Evolutionary conservation across 1,140 invertebrate species (phyloP).

Genomic region (Agrilus planipennis): DNA sequence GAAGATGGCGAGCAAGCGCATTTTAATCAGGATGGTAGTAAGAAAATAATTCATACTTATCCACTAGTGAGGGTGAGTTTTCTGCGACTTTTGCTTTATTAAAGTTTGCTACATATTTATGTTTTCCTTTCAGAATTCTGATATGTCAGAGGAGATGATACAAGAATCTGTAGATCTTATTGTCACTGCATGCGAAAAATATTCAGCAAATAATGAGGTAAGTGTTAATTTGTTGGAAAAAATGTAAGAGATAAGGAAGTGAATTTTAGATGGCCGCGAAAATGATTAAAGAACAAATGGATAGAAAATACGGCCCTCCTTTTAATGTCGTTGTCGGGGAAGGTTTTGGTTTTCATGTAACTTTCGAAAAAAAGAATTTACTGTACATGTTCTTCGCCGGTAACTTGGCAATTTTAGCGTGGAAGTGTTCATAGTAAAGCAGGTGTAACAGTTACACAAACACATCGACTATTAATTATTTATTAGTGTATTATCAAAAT

Average conservation of each 20-base stretch:
- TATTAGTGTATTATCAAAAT: neutral
- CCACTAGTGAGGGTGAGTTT: slow-evolving; percentile 54
- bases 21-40: no score
- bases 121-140: slow-evolving; percentile 52
- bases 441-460: no score
- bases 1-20: no score
- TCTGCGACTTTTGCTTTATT: slow-evolving; percentile 14
- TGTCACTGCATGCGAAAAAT: slow-evolving; percentile 86
- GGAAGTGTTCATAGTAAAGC: slow-evolving; percentile 67
- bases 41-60: slow-evolving; percentile 62
- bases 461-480: no score
- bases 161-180: slow-evolving; percentile 79
- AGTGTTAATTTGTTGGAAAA: neutral
- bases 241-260: neutral
- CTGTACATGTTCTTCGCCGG: slow-evolving; percentile 89
- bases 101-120: slow-evolving; percentile 3
- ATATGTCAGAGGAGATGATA: slow-evolving; percentile 87
- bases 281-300: slow-evolving; percentile 87
- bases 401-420: slow-evolving; percentile 77
- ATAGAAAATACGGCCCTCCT: slow-evolving; percentile 85
- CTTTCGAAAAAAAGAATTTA: slow-evolving; percentile 79
- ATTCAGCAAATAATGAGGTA: slow-evolving; percentile 70
- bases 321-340: slow-evolving; percentile 92
- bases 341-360: slow-evolving; percentile 86
- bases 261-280: slow-evolving; percentile 54